A percentile compares a stretch with the other conserved stretches of the same genome.
Conservation (phyloP, 2,113 vertebrate genomes). For the Platycercus adscitus region DNA sequence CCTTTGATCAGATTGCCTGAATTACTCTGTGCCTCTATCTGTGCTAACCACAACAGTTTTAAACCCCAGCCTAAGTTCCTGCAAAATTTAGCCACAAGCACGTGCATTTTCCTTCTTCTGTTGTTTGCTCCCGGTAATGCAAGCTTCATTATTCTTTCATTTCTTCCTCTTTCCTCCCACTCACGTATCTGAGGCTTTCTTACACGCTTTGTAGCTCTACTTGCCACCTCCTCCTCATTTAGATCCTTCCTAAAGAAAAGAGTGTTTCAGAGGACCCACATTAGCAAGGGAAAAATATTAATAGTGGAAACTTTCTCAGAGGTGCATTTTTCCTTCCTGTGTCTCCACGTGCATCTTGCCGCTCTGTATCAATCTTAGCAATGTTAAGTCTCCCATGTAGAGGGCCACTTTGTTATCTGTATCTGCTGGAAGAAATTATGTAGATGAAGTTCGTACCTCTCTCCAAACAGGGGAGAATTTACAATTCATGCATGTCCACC, state of each 20-base stretch:
- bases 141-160: constrained; percentile 57
- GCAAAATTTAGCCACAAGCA: constrained; percentile 28
- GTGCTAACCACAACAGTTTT: not conserved
- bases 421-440: not conserved
- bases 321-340: not conserved
- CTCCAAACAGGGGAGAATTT: not conserved
- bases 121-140: constrained; percentile 44
- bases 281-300: constrained; percentile 59
- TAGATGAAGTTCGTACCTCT: not conserved
- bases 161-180: constrained; percentile 59
- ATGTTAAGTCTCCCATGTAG: constrained; percentile 1
- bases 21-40: not conserved
- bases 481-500: not conserved
- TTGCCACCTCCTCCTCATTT: constrained; percentile 53
- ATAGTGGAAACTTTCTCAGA: constrained; percentile 39
- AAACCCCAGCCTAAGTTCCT: constrained; percentile 14
- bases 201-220: constrained; percentile 41
- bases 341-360: constrained; percentile 35
- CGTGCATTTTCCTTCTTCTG: not conserved
- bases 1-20: not conserved
- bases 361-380: not conserved
- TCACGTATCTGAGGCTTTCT: constrained; percentile 41
- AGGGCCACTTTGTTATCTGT: not conserved
- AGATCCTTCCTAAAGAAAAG: constrained; percentile 36
- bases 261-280: constrained; percentile 24